A percentile compares a stretch with the other conserved stretches of the same genome.
Conservation (phyloP, 2,113 vertebrate genomes). For the Athene noctua region DNA sequence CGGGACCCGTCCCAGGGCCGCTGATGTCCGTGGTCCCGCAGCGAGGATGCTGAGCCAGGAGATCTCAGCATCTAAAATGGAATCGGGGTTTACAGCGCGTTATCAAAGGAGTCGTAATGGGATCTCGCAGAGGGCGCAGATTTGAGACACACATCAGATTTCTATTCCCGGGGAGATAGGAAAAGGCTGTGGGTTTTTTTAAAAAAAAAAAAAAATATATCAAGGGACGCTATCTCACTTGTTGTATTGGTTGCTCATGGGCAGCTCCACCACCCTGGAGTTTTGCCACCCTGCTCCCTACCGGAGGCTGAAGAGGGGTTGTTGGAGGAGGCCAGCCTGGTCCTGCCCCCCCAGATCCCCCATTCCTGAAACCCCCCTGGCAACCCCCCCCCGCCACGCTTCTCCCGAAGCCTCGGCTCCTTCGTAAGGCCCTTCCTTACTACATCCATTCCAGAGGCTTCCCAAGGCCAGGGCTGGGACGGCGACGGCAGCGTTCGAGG, state of each 20-base stretch:
- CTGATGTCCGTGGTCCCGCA: rapidly evolving
- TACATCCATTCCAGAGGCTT: neutral
- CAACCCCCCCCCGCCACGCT: rapidly evolving
- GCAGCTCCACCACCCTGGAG: neutral
- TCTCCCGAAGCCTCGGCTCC: neutral
- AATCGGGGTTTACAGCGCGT: neutral
- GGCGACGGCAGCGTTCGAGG: neutral
- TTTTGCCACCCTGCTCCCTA: neutral
- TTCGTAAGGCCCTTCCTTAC: neutral
- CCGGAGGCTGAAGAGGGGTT: neutral
- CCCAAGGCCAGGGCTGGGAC: neutral
- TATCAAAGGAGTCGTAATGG: constrained; percentile 17
- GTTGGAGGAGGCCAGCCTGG: neutral
- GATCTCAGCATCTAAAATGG: constrained; percentile 9
- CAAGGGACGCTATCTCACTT: neutral
- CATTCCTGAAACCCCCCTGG: neutral
- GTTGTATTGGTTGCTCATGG: neutral
- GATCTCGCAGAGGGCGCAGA: constrained; percentile 24
- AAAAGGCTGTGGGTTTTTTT: neutral
- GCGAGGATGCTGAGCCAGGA: rapidly evolving
- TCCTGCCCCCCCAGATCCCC: neutral
- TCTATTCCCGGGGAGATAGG: neutral
- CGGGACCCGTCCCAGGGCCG: neutral
- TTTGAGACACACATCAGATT: neutral
- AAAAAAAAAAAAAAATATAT: neutral